A percentile compares a stretch with the other conserved stretches of the same genome.
These are phyloP conservation scores for Thalassoma bifasciatum DNA, from an alignment of 2,113 vertebrate genomes.

Conservation along the genomic window DNA sequence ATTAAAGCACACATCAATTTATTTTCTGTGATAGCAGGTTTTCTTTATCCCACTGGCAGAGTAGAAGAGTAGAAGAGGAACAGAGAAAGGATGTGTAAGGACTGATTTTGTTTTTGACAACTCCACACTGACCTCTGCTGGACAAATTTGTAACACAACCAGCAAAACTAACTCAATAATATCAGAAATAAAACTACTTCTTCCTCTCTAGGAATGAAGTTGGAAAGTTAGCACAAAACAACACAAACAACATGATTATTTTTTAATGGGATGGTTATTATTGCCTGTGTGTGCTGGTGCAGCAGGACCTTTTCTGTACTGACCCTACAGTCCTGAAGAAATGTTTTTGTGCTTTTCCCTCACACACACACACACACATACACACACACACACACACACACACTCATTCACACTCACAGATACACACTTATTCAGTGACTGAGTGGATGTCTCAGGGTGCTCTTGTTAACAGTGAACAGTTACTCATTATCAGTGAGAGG, in stretches of 20 bases:
- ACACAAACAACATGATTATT: neutral
- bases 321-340: neutral
- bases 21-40: no score
- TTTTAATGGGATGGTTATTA: neutral
- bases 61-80: no score
- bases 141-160: conserved; percentile 8
- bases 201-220: neutral
- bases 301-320: neutral
- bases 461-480: conserved; percentile 58
- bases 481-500: conserved; percentile 42
- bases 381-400: neutral
- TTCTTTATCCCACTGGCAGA: no score
- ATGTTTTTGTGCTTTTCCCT: neutral
- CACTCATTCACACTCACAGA: conserved; percentile 1
- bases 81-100: no score
- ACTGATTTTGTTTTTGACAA: neutral
- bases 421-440: conserved; percentile 4
- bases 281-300: neutral
- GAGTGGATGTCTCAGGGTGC: conserved; percentile 20
- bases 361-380: neutral
- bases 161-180: neutral
- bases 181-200: neutral
- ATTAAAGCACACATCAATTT: no score
- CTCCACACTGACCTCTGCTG: conserved; percentile 62
- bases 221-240: neutral